Base-by-base conservation (phyloP, 2,797 vertebrate genomes). In the Erpetoichthys calabaricus region DNA sequence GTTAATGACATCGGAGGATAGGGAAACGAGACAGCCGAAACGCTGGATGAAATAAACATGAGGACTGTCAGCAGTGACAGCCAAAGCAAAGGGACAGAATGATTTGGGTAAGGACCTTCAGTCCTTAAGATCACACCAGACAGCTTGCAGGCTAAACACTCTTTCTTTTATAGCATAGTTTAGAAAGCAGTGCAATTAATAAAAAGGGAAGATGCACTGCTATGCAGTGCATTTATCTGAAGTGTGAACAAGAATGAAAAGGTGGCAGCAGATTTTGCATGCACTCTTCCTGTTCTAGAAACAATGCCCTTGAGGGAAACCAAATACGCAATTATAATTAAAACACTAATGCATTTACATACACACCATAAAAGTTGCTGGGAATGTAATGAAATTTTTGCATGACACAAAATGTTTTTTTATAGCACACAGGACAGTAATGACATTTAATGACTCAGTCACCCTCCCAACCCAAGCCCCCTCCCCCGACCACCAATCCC, bases 1-100 rank as follows among this genome's bases (percentile, higher is more conserved):
- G 80, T 83, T 94, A 94, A 95, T 92, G 91, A 91, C 89, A 91
- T 91, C 85, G 82, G 87, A 90, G 92, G 77, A 81, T 88, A 86
- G 89, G 86, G 82, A 79, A 84, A 82, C 75, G 71, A 82, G 85
- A 81, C 80, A 81, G 83, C 74, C 74, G 67, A 76, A 73, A 73
- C 74, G 62, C 80, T 44, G 63, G 77, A 87, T 86, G 84, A 87
- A 86, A 87, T 81, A 87, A 86, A 87, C 85, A 87, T 86, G 84
- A 87, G 81, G 68, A 73, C 80, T 83, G 82, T 84, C 83, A 86
- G 78, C 73, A 47, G 73, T 82, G 83, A 85, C 82, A 80, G 80
- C 65, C 68, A 61, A 59, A 70, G 75, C 75, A 66, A 75, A 79
- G 73, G 80, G 77, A 80, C 80, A 75, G 74, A 79, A 73, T 67